A percentile compares a stretch with the other conserved stretches of the same genome.
These are phyloP conservation scores for Cryptocephalus primarius DNA, from an alignment of 2,888 invertebrate species.

Conservation along the genomic window DNA sequence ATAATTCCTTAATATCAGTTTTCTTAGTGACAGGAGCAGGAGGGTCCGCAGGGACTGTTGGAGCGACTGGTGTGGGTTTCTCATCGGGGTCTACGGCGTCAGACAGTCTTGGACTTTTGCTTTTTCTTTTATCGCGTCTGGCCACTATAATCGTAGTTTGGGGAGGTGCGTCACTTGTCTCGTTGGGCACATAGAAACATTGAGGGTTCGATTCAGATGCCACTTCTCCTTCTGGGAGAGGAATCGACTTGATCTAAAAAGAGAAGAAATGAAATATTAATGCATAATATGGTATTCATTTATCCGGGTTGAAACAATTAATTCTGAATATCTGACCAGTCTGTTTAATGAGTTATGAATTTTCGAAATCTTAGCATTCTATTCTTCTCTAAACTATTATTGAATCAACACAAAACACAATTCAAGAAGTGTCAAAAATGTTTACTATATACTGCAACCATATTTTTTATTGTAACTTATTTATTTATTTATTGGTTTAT, in stretches of 20 bases:
- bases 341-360: not conserved
- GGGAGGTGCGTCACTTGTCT: slow-evolving; percentile 45
- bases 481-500: too few relatives aligned
- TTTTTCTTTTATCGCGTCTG: slow-evolving; percentile 12
- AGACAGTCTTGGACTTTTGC: slow-evolving; percentile 10
- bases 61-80: slow-evolving; percentile 2
- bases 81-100: not conserved
- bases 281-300: not conserved
- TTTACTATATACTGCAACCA: too few relatives aligned
- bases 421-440: too few relatives aligned
- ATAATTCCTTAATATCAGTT: too few relatives aligned
- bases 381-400: not conserved
- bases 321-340: not conserved
- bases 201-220: slow-evolving; percentile 56
- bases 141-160: too few relatives aligned
- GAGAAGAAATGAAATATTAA: not conserved
- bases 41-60: not conserved
- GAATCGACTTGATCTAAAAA: slow-evolving; percentile 63
- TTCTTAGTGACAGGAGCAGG: too few relatives aligned
- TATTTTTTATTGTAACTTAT: too few relatives aligned
- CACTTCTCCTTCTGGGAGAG: slow-evolving; percentile 63
- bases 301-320: not conserved
- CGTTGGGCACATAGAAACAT: slow-evolving; percentile 67
- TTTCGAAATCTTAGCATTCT: not conserved
- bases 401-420: too few relatives aligned